These are phyloP conservation scores for Orientallactaga bullata DNA, from an alignment of 2,113 vertebrate species.

Conservation along the genomic window DNA sequence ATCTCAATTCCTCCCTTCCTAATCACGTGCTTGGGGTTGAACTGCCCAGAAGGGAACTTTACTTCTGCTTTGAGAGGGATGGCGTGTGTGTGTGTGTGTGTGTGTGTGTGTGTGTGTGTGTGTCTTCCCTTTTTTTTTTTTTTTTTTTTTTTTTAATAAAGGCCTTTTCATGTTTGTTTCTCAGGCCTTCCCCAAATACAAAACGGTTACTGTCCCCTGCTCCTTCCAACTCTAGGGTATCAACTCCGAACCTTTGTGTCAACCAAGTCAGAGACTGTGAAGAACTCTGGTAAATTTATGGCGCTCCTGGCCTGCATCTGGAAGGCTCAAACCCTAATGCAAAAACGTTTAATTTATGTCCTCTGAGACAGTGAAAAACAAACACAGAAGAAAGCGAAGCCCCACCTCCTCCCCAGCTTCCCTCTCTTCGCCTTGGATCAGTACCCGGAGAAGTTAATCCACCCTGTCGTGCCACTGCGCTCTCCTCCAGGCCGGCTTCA, in stretches of 20 bases:
- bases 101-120: no score
- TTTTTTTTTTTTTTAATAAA: conserved; percentile 62
- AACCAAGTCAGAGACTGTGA: background rate
- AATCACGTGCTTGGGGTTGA: conserved; percentile 1
- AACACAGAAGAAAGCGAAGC: background rate
- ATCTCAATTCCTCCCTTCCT: background rate
- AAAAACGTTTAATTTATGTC: conserved; percentile 22
- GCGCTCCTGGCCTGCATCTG: conserved; percentile 38
- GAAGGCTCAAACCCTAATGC: conserved; percentile 9
- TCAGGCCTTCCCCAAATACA: conserved; percentile 51
- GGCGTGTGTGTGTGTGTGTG: background rate
- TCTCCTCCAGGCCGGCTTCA: conserved; percentile 83
- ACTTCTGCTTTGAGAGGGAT: conserved; percentile 57
- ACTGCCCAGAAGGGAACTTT: background rate
- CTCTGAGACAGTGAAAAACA: background rate
- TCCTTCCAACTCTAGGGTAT: conserved; percentile 30
- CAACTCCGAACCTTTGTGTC: conserved; percentile 61
- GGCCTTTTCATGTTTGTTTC: conserved; percentile 58
- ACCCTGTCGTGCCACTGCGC: conserved; percentile 42
- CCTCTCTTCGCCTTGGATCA: conserved; percentile 9
- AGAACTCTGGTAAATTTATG: conserved; percentile 5
- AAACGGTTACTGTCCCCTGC: conserved; percentile 52
- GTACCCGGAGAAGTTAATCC: conserved; percentile 58
- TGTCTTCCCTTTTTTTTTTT: no score
- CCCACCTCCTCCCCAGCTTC: conserved; percentile 39